These are phyloP conservation scores for Aselliscus stoliczkanus DNA, from an alignment of 2,797 vertebrate species.

Conservation along the genomic window DNA sequence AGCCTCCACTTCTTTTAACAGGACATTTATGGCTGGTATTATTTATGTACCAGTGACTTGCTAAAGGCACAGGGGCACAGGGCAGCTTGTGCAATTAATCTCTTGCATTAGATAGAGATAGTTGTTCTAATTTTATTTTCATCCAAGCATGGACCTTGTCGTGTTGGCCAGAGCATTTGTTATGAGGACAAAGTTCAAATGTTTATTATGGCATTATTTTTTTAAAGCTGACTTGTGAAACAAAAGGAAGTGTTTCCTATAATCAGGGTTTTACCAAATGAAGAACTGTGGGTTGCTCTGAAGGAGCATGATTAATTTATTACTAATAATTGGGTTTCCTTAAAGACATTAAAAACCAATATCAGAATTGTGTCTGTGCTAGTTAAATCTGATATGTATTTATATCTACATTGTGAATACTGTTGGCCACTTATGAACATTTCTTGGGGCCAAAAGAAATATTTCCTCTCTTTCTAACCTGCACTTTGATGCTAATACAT, in stretches of 20 bases:
- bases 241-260: background rate
- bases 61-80: background rate
- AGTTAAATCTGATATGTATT: background rate
- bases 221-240: background rate
- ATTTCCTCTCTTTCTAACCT: background rate
- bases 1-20: slow-evolving; percentile 28
- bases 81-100: slow-evolving; percentile 49
- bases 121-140: slow-evolving; percentile 46
- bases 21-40: background rate
- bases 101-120: slow-evolving; percentile 1
- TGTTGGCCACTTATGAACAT: background rate
- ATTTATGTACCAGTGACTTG: slow-evolving; percentile 47
- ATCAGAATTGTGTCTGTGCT: background rate
- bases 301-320: slow-evolving; percentile 12
- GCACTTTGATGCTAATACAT: background rate
- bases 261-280: background rate
- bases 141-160: background rate
- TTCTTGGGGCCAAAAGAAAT: background rate
- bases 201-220: slow-evolving; percentile 31
- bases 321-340: background rate
- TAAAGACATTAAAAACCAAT: background rate
- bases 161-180: background rate
- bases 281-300: background rate
- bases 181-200: slow-evolving; percentile 53
- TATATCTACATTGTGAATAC: background rate